Percentiles rank a stretch among this genome's conserved stretches.
These are phyloP conservation scores for Slavum lentiscoides DNA, from an alignment of 2,888 invertebrate species.

Conservation along the genomic window DNA sequence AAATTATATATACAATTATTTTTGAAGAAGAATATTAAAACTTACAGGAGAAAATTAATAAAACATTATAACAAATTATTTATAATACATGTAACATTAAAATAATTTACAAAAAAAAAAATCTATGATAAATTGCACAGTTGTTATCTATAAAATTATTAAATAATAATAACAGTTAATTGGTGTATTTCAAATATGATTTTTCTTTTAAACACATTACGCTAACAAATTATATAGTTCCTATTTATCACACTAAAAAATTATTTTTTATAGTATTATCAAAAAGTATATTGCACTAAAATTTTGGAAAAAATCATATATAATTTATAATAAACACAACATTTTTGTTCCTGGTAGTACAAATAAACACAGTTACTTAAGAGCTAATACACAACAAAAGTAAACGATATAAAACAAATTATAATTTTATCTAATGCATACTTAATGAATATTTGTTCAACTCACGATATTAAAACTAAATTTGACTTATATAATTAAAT, in stretches of 20 bases:
- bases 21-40: background rate
- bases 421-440: background rate
- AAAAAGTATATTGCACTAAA: constrained; percentile 30
- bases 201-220: background rate
- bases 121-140: background rate
- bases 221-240: constrained; percentile 3
- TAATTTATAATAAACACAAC: constrained; percentile 18
- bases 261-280: constrained; percentile 1
- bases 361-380: constrained; percentile 2
- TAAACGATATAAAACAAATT: constrained; percentile 5
- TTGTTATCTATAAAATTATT: background rate
- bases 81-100: constrained; percentile 15
- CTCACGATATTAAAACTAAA: background rate
- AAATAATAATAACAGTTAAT: background rate
- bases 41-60: background rate
- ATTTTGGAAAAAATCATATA: background rate
- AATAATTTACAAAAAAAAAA: constrained; percentile 8
- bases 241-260: constrained; percentile 6
- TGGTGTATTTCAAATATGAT: background rate
- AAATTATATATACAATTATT: constrained; percentile 4
- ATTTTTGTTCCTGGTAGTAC: constrained; percentile 24
- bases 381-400: constrained; percentile 11
- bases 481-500: background rate
- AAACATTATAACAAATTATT: constrained; percentile 27
- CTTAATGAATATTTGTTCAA: background rate